phyloP scores from a whole-genome alignment of 2,113 vertebrate genomes.

The Tichodroma muraria region DNA sequence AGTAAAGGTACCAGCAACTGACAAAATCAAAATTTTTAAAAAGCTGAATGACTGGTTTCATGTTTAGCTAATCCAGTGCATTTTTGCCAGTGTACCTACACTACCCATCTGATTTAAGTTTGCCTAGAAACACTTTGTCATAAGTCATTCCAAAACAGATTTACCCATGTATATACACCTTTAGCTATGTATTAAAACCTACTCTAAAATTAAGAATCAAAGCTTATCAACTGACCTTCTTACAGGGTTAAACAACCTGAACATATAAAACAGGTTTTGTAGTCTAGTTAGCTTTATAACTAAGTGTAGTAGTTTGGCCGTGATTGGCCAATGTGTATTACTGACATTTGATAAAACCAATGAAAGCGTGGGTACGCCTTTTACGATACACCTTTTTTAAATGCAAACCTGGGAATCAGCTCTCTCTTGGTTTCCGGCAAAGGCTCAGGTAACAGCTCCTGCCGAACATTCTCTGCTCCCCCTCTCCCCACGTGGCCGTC shows the following conservation, averaged over 20 bases:
- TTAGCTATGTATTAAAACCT: background rate
- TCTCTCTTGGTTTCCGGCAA: no score
- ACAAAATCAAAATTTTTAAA: background rate
- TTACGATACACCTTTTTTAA: no score
- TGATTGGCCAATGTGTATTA: no score
- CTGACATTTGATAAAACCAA: no score
- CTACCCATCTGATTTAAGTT: background rate
- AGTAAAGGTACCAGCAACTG: background rate
- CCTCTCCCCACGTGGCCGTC: no score
- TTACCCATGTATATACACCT: background rate
- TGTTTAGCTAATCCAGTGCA: background rate
- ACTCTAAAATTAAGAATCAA: background rate
- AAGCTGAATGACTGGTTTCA: background rate
- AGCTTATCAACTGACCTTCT: background rate
- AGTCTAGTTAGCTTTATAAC: background rate
- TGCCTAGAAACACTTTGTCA: background rate
- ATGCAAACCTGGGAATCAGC: no score
- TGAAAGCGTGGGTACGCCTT: no score
- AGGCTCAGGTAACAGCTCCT: no score
- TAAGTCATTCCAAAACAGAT: background rate
- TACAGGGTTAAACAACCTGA: background rate
- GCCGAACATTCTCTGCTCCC: no score
- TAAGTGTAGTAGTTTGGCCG: no score
- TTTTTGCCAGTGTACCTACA: background rate
- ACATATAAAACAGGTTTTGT: background rate